Evolutionary conservation across 1,140 invertebrate genomes (phyloP), one percentile per base, ranked within the genome.

Genomic region (Zaprionus davidi): DNA sequence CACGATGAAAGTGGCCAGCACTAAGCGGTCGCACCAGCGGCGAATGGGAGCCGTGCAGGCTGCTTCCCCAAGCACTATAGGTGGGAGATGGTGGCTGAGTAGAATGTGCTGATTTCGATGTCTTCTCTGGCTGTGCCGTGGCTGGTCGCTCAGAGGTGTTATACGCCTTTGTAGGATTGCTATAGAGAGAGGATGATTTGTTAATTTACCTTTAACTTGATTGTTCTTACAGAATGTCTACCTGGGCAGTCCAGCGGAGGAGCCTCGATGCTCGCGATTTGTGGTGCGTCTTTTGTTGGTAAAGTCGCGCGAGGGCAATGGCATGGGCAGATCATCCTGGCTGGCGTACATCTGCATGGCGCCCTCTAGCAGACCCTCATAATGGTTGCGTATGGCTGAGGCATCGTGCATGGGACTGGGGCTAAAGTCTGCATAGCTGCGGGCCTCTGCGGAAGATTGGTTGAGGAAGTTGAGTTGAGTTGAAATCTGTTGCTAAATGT

Each of bases 1-100:
- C 94, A 26, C 93, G 92, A 41, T 95, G 95, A 77, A 95, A 94
- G 11, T 94, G 94, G 2, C 95, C 95, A 0, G 95, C 95, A 77
- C 94, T 95, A 46, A 95, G 73, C 0, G 95, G 95, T 31, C 92
- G 79, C 34, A 79, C 84, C 17, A 92, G 58, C 17, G 92, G 83
- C 11, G 91, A 91, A 28, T 92, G 86, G 12, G 92, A 91, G 28
- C 85, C 84, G 20, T 92, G 66, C 46, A 82, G 60, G 44, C 91
- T 92, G 1, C 90, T 79, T 17, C 84, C 90, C 92, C 92, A 93
- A 49, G 92, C 92, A 11, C 90, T 84, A 38, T 81, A 77, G 1
- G 83, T 90, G 12, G 92, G 91, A 11, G 92, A 92, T 0, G 92
- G 91, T 3, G 92, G 92, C 46, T 92, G 91, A 7, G 91, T 91